Base-by-base conservation (phyloP, 2,888 invertebrate species). In the Sarcophaga subvicina region DNA sequence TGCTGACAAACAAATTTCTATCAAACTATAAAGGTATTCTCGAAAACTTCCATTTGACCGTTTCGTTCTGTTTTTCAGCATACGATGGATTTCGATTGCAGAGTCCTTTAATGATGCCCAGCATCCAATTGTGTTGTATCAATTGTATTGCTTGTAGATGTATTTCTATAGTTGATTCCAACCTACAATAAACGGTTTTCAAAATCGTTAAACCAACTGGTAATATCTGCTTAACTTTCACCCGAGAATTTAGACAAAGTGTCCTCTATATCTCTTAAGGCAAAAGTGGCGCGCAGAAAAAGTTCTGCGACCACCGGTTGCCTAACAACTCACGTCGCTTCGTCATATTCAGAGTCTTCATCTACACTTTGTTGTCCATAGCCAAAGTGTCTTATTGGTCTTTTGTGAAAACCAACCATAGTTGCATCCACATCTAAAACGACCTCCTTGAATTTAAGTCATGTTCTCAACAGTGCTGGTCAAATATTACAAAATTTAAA, bases 141-240 rank as follows among this genome's bases (percentile, higher is more conserved):
- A 22, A 22, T 22, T 22, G 22, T 22, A 22, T 10, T 62, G 83
- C 0, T 49, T 60, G 63, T 86, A 85, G 12, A 88, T 72, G 49
- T 70, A 87, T 49, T 86, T 87, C 25, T 87, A 82, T 22, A 88
- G 6, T 10, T 67, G 63, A 49, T 81, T 85, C 84, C 88, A 87
- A 1, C 37, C 67, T 1, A 82, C 79, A 0, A 75, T 83, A 4
- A 27, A 54, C 54, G 17, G 54, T 54, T 17, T 2, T 17, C 17
- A 59, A 59, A 59, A n/a, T 59, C 17, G 14, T 59, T 59, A 17
- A 59, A 17, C 59, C 59, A 59, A 59, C 14, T 59, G 12, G 12
- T 12, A 59, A 17, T 12, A n/a, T 59, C 59, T n/a, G 17, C 4
- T n/a, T 17, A 59, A 17, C 59, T 17, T n/a, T 59, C 17, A 6